These are phyloP conservation scores for Urocyon cinereoargenteus DNA, from an alignment of 2,797 vertebrate genomes.

Conservation along the genomic window DNA sequence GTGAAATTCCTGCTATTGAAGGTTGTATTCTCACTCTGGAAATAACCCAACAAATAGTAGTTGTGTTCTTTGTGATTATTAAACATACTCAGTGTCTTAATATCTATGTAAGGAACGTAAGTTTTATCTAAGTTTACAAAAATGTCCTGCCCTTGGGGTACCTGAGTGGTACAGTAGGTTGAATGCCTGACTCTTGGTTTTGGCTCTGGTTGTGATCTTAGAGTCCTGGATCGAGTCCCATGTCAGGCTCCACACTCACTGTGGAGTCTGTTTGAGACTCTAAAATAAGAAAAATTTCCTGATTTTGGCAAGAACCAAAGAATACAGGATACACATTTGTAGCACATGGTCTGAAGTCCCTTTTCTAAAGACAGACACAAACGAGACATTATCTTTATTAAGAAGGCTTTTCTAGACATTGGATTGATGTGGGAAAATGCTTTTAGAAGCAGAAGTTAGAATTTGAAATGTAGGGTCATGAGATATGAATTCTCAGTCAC, in stretches of 20 bases:
- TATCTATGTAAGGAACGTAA: background rate
- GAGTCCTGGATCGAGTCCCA: background rate
- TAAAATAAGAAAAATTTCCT: background rate
- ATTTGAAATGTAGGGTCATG: background rate
- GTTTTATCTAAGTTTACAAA: constrained; percentile 17
- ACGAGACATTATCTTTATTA: background rate
- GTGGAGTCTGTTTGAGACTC: background rate
- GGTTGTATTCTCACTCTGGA: background rate
- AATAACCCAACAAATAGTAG: background rate
- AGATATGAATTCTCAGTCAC: background rate
- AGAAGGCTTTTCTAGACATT: background rate
- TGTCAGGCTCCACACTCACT: background rate
- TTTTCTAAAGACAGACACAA: background rate
- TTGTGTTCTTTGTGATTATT: background rate
- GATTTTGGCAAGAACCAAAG: background rate
- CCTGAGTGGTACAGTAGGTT: fast-evolving
- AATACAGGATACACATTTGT: background rate
- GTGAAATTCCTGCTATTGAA: background rate
- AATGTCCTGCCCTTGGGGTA: background rate
- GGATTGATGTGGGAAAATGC: background rate
- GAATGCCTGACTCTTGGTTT: background rate
- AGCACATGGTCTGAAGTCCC: background rate
- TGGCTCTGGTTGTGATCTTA: background rate
- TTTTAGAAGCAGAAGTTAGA: background rate
- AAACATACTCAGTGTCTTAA: background rate